Evolutionary conservation across 2,113 vertebrate genomes (phyloP).

Genomic region (Rhynchopsitta pachyrhyncha): DNA sequence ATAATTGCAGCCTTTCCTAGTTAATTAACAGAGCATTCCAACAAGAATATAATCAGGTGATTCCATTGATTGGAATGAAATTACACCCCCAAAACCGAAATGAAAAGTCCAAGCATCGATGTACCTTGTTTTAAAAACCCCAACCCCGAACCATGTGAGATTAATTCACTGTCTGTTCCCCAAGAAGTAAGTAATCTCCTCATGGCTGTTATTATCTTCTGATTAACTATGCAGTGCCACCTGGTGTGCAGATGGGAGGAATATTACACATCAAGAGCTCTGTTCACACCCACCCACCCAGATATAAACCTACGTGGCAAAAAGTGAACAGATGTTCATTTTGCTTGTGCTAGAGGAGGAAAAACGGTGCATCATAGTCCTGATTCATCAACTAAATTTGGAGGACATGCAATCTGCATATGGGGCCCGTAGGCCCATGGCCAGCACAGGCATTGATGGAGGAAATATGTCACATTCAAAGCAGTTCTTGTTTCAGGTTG

Average conservation of each 20-base stretch:
- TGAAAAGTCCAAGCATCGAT: constrained; percentile 12
- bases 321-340: constrained; percentile 79
- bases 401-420: constrained; percentile 57
- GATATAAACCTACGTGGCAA: constrained; percentile 69
- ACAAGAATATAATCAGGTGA: constrained; percentile 58
- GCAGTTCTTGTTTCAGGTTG: constrained; percentile 23
- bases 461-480: constrained; percentile 29
- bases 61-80: constrained; percentile 60
- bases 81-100: constrained; percentile 9
- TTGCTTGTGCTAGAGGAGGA: constrained; percentile 68
- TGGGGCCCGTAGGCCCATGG: constrained; percentile 49
- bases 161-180: constrained; percentile 65
- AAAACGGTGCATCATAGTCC: constrained; percentile 63
- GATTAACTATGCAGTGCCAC: constrained; percentile 77
- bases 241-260: constrained; percentile 76
- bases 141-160: not conserved
- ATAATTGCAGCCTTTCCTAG: constrained; percentile 63
- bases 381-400: constrained; percentile 74
- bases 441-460: constrained; percentile 34
- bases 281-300: constrained; percentile 72
- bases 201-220: constrained; percentile 64
- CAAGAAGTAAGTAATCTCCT: constrained; percentile 67
- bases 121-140: not conserved
- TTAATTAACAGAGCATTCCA: constrained; percentile 63
- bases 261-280: constrained; percentile 69